Conservation (phyloP, 2,797 vertebrate genomes). For the Huso huso region DNA sequence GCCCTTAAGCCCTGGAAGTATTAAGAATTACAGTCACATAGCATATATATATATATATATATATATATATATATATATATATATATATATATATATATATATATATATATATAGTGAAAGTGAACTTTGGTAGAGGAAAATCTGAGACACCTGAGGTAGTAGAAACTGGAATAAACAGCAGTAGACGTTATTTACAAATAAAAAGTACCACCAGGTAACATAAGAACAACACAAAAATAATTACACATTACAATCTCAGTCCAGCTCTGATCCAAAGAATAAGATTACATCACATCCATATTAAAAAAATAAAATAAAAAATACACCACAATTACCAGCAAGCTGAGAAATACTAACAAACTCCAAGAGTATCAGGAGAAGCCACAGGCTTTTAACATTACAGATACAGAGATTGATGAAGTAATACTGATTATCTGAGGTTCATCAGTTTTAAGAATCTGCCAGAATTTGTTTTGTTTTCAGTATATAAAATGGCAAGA, state of each 20-base stretch:
- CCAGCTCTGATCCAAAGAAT: slow-evolving; percentile 83
- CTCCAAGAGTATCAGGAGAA: slow-evolving; percentile 30
- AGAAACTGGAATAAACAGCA: slow-evolving; percentile 87
- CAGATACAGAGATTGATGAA: slow-evolving; percentile 60
- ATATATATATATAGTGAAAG: slow-evolving; percentile 68
- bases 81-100: slow-evolving; percentile 74
- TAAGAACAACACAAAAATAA: slow-evolving; percentile 72
- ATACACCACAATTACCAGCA: slow-evolving; percentile 67
- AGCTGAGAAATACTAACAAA: slow-evolving; percentile 57
- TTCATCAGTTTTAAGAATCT: slow-evolving; percentile 65
- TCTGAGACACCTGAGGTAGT: slow-evolving; percentile 91
- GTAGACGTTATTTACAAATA: slow-evolving; percentile 76
- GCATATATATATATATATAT: slow-evolving; percentile 59
- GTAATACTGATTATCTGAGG: slow-evolving; percentile 82
- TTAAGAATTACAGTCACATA: slow-evolving; percentile 75
- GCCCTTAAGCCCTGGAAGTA: slow-evolving; percentile 84
- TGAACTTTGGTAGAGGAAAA: slow-evolving; percentile 90
- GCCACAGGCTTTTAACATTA: slow-evolving; percentile 62
- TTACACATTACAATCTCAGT: slow-evolving; percentile 76
- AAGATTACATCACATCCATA: slow-evolving; percentile 73
- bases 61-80: slow-evolving; percentile 61
- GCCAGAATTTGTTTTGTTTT: slow-evolving; percentile 60
- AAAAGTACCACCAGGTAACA: slow-evolving; percentile 76
- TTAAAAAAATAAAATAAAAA: slow-evolving; percentile 44
- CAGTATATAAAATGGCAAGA: slow-evolving; percentile 75